Conservation (phyloP, 2,888 invertebrate species). For the Zootermopsis nevadensis region DNA sequence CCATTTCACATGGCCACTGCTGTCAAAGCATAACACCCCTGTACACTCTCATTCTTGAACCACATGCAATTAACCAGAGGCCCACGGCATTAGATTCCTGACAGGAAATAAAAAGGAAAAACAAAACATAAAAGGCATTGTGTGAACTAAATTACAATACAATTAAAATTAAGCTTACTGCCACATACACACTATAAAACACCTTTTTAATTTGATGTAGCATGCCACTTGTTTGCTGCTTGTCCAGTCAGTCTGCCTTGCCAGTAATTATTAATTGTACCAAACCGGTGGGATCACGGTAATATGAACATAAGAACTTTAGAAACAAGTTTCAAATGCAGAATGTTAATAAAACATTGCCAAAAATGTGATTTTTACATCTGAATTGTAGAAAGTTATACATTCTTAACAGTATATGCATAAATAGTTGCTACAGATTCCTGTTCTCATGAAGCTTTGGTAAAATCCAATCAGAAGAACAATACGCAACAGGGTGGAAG, state of each 20-base stretch:
- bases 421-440: not conserved
- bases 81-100: not conserved
- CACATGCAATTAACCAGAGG: not conserved
- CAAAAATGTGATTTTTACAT: not conserved
- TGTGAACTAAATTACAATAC: constrained; percentile 11
- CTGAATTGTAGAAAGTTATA: not conserved
- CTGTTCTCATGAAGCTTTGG: too few relatives aligned
- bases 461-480: too few relatives aligned
- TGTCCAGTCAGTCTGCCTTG: not conserved
- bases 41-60: not conserved
- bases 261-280: not conserved
- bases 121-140: not conserved
- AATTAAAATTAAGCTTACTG: constrained; percentile 11
- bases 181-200: constrained; percentile 29
- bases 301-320: not conserved
- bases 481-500: too few relatives aligned
- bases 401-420: not conserved
- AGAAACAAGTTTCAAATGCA: not conserved
- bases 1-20: not conserved
- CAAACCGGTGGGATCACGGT: constrained; percentile 17
- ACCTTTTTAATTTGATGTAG: constrained; percentile 2
- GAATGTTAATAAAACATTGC: not conserved
- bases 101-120: not conserved
- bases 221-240: not conserved
- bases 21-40: not conserved